Evolutionary conservation across 53 echinoderm and acorn worm species (phyloP).

Genomic region (Arbacia lixula): DNA sequence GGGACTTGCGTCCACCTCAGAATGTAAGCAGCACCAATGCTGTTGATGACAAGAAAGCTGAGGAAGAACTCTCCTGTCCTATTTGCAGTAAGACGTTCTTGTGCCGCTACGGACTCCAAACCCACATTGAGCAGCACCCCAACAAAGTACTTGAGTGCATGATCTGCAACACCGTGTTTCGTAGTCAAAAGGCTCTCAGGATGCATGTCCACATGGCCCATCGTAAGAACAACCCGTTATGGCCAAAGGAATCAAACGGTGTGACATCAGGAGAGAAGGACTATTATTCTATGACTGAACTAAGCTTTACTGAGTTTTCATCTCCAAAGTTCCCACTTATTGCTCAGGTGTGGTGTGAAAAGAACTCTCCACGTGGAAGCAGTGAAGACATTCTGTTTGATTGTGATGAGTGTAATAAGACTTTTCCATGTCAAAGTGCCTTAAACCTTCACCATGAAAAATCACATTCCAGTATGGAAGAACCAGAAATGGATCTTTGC

Average conservation of each 20-base stretch:
- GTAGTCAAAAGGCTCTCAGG: conserved; percentile 88
- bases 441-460: conserved; percentile 74
- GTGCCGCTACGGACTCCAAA: conserved; percentile 88
- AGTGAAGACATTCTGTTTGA: conserved; percentile 54
- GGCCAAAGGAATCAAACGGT: background rate
- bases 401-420: conserved; percentile 77
- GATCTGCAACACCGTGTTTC: conserved; percentile 81
- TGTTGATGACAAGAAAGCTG: conserved; percentile 40
- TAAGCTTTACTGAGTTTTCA: conserved; percentile 89
- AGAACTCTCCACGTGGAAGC: conserved; percentile 71
- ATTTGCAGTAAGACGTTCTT: conserved; percentile 92
- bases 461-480: conserved; percentile 23
- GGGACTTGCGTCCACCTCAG: background rate
- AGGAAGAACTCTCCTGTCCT: conserved; percentile 77
- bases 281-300: conserved; percentile 79
- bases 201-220: conserved; percentile 98
- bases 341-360: conserved; percentile 96
- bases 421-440: conserved; percentile 89
- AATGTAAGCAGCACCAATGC: conserved; percentile 1
- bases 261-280: conserved; percentile 35
- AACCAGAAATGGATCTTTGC: background rate
- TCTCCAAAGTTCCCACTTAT: conserved; percentile 89
- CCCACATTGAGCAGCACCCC: conserved; percentile 92
- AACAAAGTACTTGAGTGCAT: conserved; percentile 80
- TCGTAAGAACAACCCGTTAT: conserved; percentile 51